Evolutionary conservation across 1,140 invertebrate species (phyloP), one percentile per base, ranked within the genome.

Genomic region (Saccostrea echinata): DNA sequence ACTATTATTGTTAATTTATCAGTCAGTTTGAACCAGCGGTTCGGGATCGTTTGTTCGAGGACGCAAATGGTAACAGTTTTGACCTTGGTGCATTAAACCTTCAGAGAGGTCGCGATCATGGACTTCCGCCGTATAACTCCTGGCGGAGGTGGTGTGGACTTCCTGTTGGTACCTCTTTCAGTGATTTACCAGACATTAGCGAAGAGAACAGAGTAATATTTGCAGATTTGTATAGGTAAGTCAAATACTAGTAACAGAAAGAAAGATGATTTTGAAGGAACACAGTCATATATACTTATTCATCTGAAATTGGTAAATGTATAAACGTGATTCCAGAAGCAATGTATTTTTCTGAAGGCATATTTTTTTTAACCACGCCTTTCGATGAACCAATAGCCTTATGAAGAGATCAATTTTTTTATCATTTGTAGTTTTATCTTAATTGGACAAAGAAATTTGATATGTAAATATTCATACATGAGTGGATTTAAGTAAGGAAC

Each of bases 91-190:
- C 86, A 13, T 90, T 96, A 21, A 96, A 96, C 88, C 96, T 97
- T 43, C 97, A 97, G 93, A 93, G 96, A 89, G 96, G 96, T 13
- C 92, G 98, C 57, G 98, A 99, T 93, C 98, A 99, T 93, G 98
- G 98, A 9, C 95, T 99, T 3, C 96, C 97, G 1, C 81, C 89
- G 18, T 93, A 91, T 85, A 90, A 91, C 87, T 68, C 85, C 16
- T 92, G 84, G 83, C 76, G 91, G 9, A 30, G 87, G 51, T 33
- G 51, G 24, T 91, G 86, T 84, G 86, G 90, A 57, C 86, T 91
- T 57, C 27, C 96, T 96, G 0, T 21, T 16, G n/a, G 35, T 12
- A 80, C 33, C 18, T 64, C 30, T 13, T 90, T 86, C 43, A 76
- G 51, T 27, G 57, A 61, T 33, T 27, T 76, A 24, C 84, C 88